Conservation (phyloP, 2,888 invertebrate species). For the Lepidonotus clava region DNA sequence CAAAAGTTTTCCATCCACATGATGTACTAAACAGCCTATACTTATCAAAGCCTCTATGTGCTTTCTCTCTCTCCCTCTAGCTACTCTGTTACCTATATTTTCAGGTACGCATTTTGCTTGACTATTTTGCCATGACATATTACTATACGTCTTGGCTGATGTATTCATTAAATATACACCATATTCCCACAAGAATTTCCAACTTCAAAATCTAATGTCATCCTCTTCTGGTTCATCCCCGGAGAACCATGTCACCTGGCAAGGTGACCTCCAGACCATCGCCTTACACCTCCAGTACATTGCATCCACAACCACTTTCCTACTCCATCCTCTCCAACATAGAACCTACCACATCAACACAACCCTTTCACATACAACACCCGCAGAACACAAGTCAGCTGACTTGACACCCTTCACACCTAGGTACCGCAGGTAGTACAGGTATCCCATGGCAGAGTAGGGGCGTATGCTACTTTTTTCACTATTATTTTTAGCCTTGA, state of each 20-base stretch:
- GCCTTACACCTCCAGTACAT: background rate
- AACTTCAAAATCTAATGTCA: background rate
- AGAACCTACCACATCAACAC: background rate
- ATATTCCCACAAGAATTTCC: background rate
- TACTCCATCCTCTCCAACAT: too few species aligned
- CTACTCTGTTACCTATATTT: slow-evolving; percentile 71
- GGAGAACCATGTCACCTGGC: background rate
- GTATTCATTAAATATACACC: background rate
- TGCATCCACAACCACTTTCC: too few species aligned
- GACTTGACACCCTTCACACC: too few species aligned
- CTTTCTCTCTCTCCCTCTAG: slow-evolving; percentile 62
- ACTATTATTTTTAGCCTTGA: background rate
- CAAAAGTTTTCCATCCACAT: slow-evolving; percentile 35
- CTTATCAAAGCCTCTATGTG: slow-evolving; percentile 32
- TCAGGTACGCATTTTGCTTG: slow-evolving; percentile 67
- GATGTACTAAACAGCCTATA: slow-evolving; percentile 1
- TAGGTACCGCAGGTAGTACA: too few species aligned
- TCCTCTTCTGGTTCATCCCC: background rate
- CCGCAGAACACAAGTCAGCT: too few species aligned
- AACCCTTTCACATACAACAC: background rate
- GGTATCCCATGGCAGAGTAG: background rate
- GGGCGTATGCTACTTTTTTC: background rate
- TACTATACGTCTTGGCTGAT: slow-evolving; percentile 16
- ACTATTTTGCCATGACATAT: slow-evolving; percentile 32
- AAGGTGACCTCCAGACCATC: background rate